Evolutionary conservation across 2,888 invertebrate genomes (phyloP), one percentile per base, ranked within the genome.

Genomic region (Argyra leucocephala): DNA sequence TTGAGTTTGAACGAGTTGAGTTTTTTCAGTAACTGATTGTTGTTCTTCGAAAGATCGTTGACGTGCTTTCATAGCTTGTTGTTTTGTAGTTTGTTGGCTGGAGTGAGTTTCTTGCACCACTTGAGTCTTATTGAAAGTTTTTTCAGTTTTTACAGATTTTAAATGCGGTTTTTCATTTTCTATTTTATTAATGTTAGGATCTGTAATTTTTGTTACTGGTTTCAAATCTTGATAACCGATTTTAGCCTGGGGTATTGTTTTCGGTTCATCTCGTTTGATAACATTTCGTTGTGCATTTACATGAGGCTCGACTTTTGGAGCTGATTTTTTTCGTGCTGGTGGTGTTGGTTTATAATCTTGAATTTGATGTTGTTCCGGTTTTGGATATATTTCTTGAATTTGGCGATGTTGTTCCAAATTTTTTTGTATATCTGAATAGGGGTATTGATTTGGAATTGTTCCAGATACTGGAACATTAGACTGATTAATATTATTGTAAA

Each of bases 391-490:
- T 24, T 61, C 61, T 9, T 24, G 24, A 21, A 61, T 31, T 26
- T 61, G 24, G 1, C 61, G n/a, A 61, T 61, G 61, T 21, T 61
- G 61, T 2, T 61, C 24, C 2, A 61, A 31, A 21, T 61, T 61
- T n/a, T 61, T 61, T 15, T 61, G 61, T n/a, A 61, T 26, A 21
- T 61, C 61, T 21, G 61, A n/a, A 31, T 61, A 61, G 6, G 12
- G 48, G n/a, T 48, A 48, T 31, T 31, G 61, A 31, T 3, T 31
- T 31, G 9, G 48, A 5, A 48, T 48, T 18, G 5, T 12, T 48
- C 31, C 9, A 31, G 5, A 5, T n/a, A n/a, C n/a, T n/a, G n/a
- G n/a, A 57, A 18, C 57, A 58, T 22, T 58, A 22, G 58, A 22
- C 22, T 58, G 58, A 10, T 21, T 7, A 31, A 31, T 2, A 15